Base-by-base conservation (phyloP, 2,113 vertebrate genomes). In the Prunella himalayana region DNA sequence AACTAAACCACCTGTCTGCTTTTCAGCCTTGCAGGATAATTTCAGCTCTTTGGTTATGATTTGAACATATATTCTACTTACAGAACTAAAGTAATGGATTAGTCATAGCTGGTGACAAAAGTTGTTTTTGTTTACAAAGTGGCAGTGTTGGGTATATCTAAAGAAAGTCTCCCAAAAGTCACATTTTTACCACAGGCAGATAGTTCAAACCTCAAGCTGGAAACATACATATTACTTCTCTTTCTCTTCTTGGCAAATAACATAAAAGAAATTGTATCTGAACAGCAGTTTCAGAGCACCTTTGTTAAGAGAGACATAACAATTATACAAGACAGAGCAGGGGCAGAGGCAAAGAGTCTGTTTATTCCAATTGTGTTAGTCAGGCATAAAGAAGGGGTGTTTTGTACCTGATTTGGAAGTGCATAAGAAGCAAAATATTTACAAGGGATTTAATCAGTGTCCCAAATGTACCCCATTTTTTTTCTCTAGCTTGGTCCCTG, bases 81-180 rank as follows among this genome's bases (percentile, higher is more conserved):
- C 86, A 96, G 92, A 97, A 95, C 94, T 97, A 95, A 95, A 95
- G 50, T 71, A 88, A 92, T 84, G 96, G 91, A 97, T 98, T 98
- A 95, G 96, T 97, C 95, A 97, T 82, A 97, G 93, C 59, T 95
- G 70, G 56, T 92, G 91, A 95, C 69, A 39, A 95, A 96, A 95
- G 37, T 82, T 97, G 94, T 10, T 94, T 97, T 97, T 97, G 94
- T 98, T 98, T 98, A 97, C 91, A 76, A 65, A 63, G 65, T 66
- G 50, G 17, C 12, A 10, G 68, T 88, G 75, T 80, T 95, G 25
- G 22, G 33, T 94, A 57, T 61, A 95, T 82, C 65, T 92, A 96
- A 92, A 92, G 85, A 96, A 97, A 92, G 90, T n/a, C 87, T 90
- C 87, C 82, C 91, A 93, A 94, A 97, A 95, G 92, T 95, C 95